Evolutionary conservation across 2,888 invertebrate genomes (phyloP), one percentile per base, ranked within the genome.

Genomic region (Eugnorisma glareosa): DNA sequence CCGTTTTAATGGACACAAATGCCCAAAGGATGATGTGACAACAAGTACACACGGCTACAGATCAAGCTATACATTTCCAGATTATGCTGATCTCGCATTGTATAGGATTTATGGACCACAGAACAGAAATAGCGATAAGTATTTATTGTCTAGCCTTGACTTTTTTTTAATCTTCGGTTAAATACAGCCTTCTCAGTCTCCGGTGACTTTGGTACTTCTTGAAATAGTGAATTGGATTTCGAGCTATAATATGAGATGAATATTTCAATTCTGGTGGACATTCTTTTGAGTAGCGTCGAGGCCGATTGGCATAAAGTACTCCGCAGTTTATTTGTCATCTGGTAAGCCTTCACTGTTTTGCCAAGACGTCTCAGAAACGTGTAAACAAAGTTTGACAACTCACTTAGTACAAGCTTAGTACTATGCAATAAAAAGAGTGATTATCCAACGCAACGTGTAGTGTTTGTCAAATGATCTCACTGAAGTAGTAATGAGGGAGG

Each of bases 391-490:
- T 74, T 67, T 40, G 67, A 37, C 73, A 72, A 37, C 51, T 57
- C 8, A 35, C 45, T 35, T n/a, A 45, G 82, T 69, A 67, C 11
- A 37, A 31, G 31, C 45, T 35, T n/a, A 45, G 82, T 69, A 67
- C 11, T 43, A 31, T 31, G 80, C 45, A 63, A 57, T 80, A 84
- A 80, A 82, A 84, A 80, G 15, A 75, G 28, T 67, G 84, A 80
- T 83, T 83, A 84, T 73, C 57, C 76, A 64, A 73, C 51, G 64
- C 76, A 64, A 73, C 51, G 64, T 67, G 28, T 45, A 64, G 51
- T 81, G 73, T 84, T 84, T 76, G 81, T 59, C 73, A 81, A 83
- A 67, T 83, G 83, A 84, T 84, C 76, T 83, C 82, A 84, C 72
- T 69, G 63, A 64, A 74, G 83, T 51, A 66, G 83, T 67, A 31